A percentile compares a stretch with the other conserved stretches of the same genome.
phyloP scores from a whole-genome alignment of 2,888 invertebrate species.

The Agrochola lota region DNA sequence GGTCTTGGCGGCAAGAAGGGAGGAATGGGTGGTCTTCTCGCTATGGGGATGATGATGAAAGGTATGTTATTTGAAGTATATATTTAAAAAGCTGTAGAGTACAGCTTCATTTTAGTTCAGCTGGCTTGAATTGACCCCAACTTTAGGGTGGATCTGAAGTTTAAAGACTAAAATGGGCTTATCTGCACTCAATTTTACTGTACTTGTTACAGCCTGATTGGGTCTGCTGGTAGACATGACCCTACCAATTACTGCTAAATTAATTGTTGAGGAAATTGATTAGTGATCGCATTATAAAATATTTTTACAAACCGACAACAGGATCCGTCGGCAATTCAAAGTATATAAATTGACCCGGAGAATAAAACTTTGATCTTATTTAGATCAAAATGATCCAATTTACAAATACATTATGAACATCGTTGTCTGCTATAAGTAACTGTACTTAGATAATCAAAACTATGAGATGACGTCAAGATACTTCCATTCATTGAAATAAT shows the following conservation, averaged over 20 bases:
- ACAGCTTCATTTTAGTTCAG: not conserved
- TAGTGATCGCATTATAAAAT: not conserved
- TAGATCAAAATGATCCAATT: not conserved
- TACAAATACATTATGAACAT: not conserved
- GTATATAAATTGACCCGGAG: not conserved
- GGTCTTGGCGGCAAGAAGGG: slow-evolving; percentile 80
- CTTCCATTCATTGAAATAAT: slow-evolving; percentile 2
- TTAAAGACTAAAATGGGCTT: not conserved
- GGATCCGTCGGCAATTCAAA: not conserved
- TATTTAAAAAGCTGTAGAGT: no score
- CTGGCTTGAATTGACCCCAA: not conserved
- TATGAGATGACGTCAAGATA: not conserved
- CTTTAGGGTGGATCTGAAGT: not conserved
- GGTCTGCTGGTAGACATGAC: not conserved
- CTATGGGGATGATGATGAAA: slow-evolving; percentile 92
- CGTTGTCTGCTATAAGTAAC: not conserved
- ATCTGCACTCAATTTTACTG: no score
- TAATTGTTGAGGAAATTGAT: not conserved
- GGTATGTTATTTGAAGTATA: slow-evolving; percentile 75
- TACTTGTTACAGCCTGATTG: no score
- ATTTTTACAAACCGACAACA: not conserved
- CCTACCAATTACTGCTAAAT: not conserved
- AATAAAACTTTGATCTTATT: not conserved
- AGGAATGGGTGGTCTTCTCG: slow-evolving; percentile 88
- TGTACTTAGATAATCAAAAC: not conserved